phyloP scores from a whole-genome alignment of 2,797 vertebrate species.

The Scyliorhinus canicula region DNA sequence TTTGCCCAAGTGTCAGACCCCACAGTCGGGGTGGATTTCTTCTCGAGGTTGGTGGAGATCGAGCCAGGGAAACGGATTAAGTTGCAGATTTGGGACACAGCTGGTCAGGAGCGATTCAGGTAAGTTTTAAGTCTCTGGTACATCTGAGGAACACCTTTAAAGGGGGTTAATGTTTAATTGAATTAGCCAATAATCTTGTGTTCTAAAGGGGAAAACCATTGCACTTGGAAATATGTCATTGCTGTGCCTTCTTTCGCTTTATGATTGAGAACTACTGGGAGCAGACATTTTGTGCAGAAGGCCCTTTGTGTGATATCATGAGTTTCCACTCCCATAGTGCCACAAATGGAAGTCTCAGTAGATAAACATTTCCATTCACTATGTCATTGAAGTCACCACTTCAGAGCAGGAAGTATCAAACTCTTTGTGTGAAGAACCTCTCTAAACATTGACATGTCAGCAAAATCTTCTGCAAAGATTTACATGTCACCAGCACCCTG shows the following conservation, averaged over 20 bases:
- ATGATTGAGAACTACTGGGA: neutral
- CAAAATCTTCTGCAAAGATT: neutral
- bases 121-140: constrained; percentile 45
- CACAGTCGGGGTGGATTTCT: constrained; percentile 92
- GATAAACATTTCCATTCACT: constrained; percentile 14
- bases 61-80: constrained; percentile 90
- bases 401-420: neutral
- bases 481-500: neutral
- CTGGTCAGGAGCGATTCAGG: constrained; percentile 85
- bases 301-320: neutral
- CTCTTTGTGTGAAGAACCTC: neutral
- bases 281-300: constrained; percentile 23
- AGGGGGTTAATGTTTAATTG: neutral
- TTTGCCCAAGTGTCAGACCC: constrained; percentile 91
- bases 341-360: neutral
- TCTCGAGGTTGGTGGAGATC: constrained; percentile 89
- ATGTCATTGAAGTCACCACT: neutral
- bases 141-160: neutral
- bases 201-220: neutral
- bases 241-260: neutral
- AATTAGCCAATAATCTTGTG: neutral
- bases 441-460: neutral
- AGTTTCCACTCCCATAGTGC: constrained; percentile 21
- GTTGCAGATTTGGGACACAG: constrained; percentile 87
- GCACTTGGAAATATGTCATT: neutral